Evolutionary conservation across 2,888 invertebrate species (phyloP).

Genomic region (Drosophila setosimentum): DNA sequence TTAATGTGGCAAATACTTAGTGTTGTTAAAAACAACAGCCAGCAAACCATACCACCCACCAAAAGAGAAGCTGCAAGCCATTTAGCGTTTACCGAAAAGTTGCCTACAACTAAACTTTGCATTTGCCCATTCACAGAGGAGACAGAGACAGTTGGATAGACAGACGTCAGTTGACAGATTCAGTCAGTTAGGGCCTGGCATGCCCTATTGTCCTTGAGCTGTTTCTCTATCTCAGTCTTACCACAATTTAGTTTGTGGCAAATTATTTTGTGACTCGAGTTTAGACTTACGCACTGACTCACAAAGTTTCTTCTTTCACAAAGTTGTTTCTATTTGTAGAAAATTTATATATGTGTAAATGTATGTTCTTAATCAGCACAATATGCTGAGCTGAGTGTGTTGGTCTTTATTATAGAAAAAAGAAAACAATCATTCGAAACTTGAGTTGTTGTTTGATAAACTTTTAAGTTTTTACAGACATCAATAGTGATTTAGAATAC

Average conservation of each 20-base stretch:
- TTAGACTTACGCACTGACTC: slow-evolving; percentile 18
- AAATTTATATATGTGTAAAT: too few relatives aligned
- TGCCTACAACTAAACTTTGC: slow-evolving; percentile 67
- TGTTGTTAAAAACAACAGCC: slow-evolving; percentile 1
- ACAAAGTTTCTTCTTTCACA: slow-evolving; percentile 37
- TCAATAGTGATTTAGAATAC: not conserved
- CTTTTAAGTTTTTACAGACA: not conserved
- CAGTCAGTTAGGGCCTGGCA: slow-evolving; percentile 32
- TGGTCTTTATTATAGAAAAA: not conserved
- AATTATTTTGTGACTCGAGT: slow-evolving; percentile 52
- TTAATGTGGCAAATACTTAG: slow-evolving; percentile 66
- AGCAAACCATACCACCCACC: not conserved
- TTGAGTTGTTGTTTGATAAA: not conserved
- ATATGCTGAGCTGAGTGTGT: not conserved
- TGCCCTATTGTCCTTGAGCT: slow-evolving; percentile 24
- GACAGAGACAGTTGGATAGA: slow-evolving; percentile 5
- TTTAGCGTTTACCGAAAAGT: slow-evolving; percentile 63
- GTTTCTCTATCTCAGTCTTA: slow-evolving; percentile 5
- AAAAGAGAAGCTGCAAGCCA: slow-evolving; percentile 63
- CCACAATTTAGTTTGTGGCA: slow-evolving; percentile 52
- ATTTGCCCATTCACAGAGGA: slow-evolving; percentile 40
- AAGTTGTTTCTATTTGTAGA: slow-evolving; percentile 24
- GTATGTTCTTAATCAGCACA: not conserved
- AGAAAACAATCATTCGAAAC: not conserved
- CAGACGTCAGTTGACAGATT: slow-evolving; percentile 68